Evolutionary conservation across 2,113 vertebrate genomes (phyloP).

Genomic region (Oncorhynchus mykiss): DNA sequence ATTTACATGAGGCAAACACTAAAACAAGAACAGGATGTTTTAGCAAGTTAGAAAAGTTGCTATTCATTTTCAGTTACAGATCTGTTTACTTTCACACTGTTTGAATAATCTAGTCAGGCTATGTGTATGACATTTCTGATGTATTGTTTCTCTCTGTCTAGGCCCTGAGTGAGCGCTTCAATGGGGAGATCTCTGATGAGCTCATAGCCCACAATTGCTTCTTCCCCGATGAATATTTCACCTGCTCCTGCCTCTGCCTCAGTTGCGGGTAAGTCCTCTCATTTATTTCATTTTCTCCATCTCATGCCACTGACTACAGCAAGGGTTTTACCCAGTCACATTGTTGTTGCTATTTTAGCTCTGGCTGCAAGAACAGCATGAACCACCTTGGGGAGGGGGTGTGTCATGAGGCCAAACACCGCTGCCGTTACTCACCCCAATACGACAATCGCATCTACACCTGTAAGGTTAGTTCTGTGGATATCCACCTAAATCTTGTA

Average conservation of each 20-base stretch:
- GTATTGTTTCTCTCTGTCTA: slow-evolving; percentile 39
- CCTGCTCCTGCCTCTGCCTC: slow-evolving; percentile 92
- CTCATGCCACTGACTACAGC: background rate
- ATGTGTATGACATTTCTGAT: background rate
- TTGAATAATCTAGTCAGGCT: background rate
- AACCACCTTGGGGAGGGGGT: slow-evolving; percentile 91
- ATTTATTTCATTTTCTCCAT: background rate
- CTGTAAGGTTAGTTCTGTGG: slow-evolving; percentile 85
- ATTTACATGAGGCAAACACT: slow-evolving; percentile 5
- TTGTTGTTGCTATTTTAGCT: slow-evolving; percentile 64
- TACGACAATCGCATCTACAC: slow-evolving; percentile 96
- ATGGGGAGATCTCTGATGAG: slow-evolving; percentile 92
- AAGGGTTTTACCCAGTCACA: background rate
- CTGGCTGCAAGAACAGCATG: slow-evolving; percentile 97
- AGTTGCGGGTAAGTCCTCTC: slow-evolving; percentile 89
- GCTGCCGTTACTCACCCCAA: slow-evolving; percentile 93
- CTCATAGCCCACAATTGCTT: slow-evolving; percentile 93
- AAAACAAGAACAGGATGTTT: background rate
- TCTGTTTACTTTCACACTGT: background rate
- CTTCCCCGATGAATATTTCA: slow-evolving; percentile 99
- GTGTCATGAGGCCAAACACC: slow-evolving; percentile 86
- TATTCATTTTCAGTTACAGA: background rate
- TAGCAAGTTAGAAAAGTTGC: background rate
- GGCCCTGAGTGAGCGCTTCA: slow-evolving; percentile 97
- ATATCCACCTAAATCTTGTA: background rate